Evolutionary conservation across 1,140 invertebrate genomes (phyloP), one percentile per base, ranked within the genome.

Genomic region (Tenebrio molitor): DNA sequence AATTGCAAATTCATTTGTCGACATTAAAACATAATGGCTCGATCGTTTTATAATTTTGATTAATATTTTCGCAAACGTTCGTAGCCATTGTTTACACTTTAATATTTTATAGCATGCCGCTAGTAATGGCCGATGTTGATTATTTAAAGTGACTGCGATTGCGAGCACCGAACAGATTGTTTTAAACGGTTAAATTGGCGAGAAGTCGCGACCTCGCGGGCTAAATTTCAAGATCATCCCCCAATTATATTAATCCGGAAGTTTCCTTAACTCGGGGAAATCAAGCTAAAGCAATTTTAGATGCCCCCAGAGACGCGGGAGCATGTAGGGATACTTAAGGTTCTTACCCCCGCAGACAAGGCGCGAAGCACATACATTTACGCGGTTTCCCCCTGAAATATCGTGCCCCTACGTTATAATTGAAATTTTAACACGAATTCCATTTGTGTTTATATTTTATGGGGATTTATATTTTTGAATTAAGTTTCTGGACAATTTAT

Each of bases 191-290:
- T n/a, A n/a, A n/a, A n/a, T n/a, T n/a, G n/a, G n/a, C n/a, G n/a
- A n/a, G n/a, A 29, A 29, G 3, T 29, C 25, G 25, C 25, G 8
- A 8, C 25, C 8, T 39, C n/a, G 12, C 12, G 44, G 44, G n/a
- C 36, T 42, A 17, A 42, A 25, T 67, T 67, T n/a, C 19, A 44
- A 42, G 36, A 67, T 67, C 17, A 44, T 67, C 64, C 25, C 23
- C 21, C 36, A 67, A 44, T 67, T 67, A 67, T 67, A 44, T 44
- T 67, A 67, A 67, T 42, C 34, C 36, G 33, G n/a, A 42, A 67
- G 64, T 67, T 67, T n/a, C 15, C 46, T 10, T 15, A 14, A 8
- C 17, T 53, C 4, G 15, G 17, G 12, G 15, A 17, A 41, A 1
- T 16, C 36, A 39, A 39, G 36, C 36, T 39, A 39, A 39, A 5